These are phyloP conservation scores for Psophia crepitans DNA, from an alignment of 2,113 vertebrate species.

Conservation along the genomic window DNA sequence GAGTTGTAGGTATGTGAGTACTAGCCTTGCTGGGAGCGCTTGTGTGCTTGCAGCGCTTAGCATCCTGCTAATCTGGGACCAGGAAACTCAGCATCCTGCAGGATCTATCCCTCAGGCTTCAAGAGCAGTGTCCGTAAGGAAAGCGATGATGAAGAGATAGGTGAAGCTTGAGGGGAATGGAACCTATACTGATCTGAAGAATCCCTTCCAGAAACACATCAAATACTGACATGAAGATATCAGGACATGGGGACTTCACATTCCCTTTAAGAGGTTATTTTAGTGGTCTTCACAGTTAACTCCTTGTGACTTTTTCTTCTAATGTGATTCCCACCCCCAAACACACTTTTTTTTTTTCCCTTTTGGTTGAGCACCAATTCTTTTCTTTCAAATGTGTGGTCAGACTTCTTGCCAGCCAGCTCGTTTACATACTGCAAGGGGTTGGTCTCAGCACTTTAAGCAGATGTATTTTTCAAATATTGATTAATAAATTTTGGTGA, in stretches of 20 bases:
- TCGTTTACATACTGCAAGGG: background rate
- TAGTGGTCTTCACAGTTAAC: background rate
- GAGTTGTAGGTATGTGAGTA: background rate
- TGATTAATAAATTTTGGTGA: slow-evolving; percentile 42
- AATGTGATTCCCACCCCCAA: too few species aligned
- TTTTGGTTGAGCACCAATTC: background rate
- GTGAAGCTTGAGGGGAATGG: background rate
- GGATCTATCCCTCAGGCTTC: background rate
- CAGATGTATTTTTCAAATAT: slow-evolving; percentile 27
- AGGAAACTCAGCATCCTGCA: background rate
- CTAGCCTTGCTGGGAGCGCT: background rate
- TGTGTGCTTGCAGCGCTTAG: background rate
- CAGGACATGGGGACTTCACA: background rate
- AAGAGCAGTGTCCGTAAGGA: background rate
- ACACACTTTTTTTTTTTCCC: background rate
- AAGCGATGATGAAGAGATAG: background rate
- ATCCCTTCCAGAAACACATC: background rate
- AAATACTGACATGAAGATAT: background rate
- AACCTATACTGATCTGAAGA: background rate
- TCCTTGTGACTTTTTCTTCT: background rate
- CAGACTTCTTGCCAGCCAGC: background rate
- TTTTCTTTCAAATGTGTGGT: background rate
- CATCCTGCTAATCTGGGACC: background rate
- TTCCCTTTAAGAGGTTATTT: background rate
- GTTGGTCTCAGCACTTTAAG: background rate